Evolutionary conservation across 2,888 invertebrate genomes (phyloP).

Genomic region (Ophion slaviceki): DNA sequence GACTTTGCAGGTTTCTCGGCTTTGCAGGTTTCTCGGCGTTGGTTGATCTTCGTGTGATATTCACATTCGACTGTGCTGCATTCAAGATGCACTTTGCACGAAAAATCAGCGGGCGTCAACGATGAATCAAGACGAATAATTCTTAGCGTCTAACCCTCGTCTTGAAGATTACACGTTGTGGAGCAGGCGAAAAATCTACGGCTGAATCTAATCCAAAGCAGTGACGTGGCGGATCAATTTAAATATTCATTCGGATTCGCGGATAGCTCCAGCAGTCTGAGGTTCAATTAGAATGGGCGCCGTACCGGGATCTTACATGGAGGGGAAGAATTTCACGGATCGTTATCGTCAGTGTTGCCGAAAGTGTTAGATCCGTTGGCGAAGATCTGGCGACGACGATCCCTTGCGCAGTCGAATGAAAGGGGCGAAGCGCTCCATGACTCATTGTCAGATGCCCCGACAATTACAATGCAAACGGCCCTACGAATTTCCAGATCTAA

Average conservation of each 20-base stretch:
- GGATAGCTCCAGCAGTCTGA: slow-evolving; percentile 76
- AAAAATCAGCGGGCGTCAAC: no score
- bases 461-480: slow-evolving; percentile 46
- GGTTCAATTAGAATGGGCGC: slow-evolving; percentile 67
- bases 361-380: slow-evolving; percentile 51
- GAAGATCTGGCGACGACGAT: slow-evolving; percentile 53
- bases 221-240: slow-evolving; percentile 73
- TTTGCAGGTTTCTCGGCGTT: no score
- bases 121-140: no score
- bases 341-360: slow-evolving; percentile 30
- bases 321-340: slow-evolving; percentile 33
- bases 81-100: no score
- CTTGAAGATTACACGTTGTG: no score
- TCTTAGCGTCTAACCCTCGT: no score
- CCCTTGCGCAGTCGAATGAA: slow-evolving; percentile 31
- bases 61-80: no score
- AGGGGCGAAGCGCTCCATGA: slow-evolving; percentile 34
- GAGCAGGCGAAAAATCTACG: no score
- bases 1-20: no score
- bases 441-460: slow-evolving; percentile 22
- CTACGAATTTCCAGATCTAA: slow-evolving; percentile 17
- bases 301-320: slow-evolving; percentile 12
- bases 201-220: neutral
- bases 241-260: slow-evolving; percentile 81
- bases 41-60: no score